A percentile compares a stretch with the other conserved stretches of the same genome.
Conservation (phyloP, 2,888 invertebrate species). For the Acanthopleura granulata region DNA sequence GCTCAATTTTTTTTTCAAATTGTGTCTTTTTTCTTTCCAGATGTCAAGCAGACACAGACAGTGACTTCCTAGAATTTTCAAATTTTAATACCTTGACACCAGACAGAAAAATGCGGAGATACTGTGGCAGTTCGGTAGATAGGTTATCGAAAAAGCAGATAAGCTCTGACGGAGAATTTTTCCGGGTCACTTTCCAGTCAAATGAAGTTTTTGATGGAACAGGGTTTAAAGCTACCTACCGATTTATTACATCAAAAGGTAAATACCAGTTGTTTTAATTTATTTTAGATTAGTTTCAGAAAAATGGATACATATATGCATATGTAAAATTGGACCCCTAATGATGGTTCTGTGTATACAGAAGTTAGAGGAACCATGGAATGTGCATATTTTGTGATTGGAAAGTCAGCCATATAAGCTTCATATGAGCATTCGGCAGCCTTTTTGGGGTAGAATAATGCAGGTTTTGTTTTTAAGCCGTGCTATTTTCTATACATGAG, state of each 20-base stretch:
- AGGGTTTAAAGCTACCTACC: conserved; percentile 93
- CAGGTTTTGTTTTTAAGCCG: too few relatives aligned
- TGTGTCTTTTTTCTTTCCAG: conserved; percentile 72
- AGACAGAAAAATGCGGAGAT: conserved; percentile 89
- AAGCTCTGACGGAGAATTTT: conserved; percentile 90
- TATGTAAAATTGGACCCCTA: too few relatives aligned
- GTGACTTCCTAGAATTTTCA: conserved; percentile 96
- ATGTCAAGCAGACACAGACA: conserved; percentile 90
- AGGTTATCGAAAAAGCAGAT: conserved; percentile 70
- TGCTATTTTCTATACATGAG: too few relatives aligned
- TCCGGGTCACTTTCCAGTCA: conserved; percentile 93
- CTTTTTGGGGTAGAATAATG: too few relatives aligned
- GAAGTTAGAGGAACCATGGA: too few relatives aligned
- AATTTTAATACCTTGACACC: conserved; percentile 84
- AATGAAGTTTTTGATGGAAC: conserved; percentile 94
- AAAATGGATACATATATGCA: too few relatives aligned
- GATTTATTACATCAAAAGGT: conserved; percentile 76
- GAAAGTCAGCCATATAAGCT: too few relatives aligned
- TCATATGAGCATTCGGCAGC: too few relatives aligned
- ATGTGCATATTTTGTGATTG: too few relatives aligned
- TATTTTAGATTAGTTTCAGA: too few relatives aligned
- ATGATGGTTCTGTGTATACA: too few relatives aligned
- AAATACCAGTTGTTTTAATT: background rate
- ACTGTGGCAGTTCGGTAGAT: conserved; percentile 78
- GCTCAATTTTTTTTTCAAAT: background rate